Evolutionary conservation across 2,888 invertebrate species (phyloP), one percentile per base, ranked within the genome.

Genomic region (Dermolepida albohirtum): DNA sequence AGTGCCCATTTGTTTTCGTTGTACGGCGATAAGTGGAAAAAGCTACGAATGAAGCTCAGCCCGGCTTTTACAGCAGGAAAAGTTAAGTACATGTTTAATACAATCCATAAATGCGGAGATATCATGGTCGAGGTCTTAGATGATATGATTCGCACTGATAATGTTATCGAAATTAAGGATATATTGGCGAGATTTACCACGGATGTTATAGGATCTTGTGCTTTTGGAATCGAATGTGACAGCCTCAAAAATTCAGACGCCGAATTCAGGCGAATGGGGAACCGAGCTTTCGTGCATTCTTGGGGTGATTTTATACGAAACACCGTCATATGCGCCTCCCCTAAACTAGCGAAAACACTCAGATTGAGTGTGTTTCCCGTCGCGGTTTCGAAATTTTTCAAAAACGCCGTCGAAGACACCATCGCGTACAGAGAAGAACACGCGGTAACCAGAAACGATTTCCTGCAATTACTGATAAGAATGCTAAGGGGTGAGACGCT

Each of bases 11-110:
- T 90, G 1, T 88, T 89, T 72, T 82, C 85, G 66, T 75, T 86
- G 44, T 81, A 82, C 49, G 88, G 87, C 0, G 80, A 84, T 11
- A 82, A 84, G 22, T 91, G 91, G 91, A 88, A 85, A 74, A 83
- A 80, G 14, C 77, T 90, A 22, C 83, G 91, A 5, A 71, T 83
- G 0, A 89, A 89, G 73, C 79, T 91, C 74, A 86, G 89, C 0
- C 88, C 90, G 0, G 85, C 87, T 0, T 91, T 91, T 74, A 86
- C 90, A 0, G 84, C 88, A 0, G 88, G 88, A 6, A 90, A 89
- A 77, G 80, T 90, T 51, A 90, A 88, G 76, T 84, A 81, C 1
- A 88, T 90, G 87, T 89, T 87, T 73, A 83, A 83, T 0, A 83
- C 87, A 0, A 85, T 89, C 6, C 83, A 86, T 43, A 81, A 85